These are phyloP conservation scores for Sceloporus undulatus DNA, from an alignment of 2,113 vertebrate species.

Conservation along the genomic window DNA sequence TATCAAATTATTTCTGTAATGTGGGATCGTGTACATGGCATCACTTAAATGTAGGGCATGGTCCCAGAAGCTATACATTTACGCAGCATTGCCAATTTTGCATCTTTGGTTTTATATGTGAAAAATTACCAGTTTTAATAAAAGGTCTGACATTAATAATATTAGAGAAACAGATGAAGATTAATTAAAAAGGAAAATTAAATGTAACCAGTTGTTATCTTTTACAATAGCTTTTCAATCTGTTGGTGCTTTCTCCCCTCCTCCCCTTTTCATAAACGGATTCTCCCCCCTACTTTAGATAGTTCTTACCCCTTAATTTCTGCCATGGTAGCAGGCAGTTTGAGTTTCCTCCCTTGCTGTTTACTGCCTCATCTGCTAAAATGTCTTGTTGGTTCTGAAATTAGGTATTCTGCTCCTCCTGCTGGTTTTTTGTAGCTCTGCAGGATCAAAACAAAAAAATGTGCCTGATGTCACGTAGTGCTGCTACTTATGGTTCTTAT, in stretches of 20 bases:
- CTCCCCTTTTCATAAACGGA: slow-evolving; percentile 36
- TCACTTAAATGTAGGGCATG: neutral
- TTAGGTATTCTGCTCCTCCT: slow-evolving; percentile 69
- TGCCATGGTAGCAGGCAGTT: neutral
- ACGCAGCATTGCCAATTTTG: neutral
- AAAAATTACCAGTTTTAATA: neutral
- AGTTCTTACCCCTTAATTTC: slow-evolving; percentile 8
- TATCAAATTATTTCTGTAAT: neutral
- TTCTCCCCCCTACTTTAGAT: slow-evolving; percentile 34
- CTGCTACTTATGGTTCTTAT: neutral
- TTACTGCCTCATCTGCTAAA: slow-evolving; percentile 68
- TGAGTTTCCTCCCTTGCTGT: slow-evolving; percentile 23
- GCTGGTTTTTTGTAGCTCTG: slow-evolving; percentile 68
- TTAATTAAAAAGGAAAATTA: neutral
- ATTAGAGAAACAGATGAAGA: neutral
- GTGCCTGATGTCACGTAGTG: slow-evolving; percentile 40
- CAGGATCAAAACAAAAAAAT: slow-evolving; percentile 64
- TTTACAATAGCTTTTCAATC: neutral
- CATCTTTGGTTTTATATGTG: too few species aligned
- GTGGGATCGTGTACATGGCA: neutral
- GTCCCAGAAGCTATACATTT: neutral
- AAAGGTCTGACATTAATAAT: neutral
- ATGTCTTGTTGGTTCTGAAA: slow-evolving; percentile 59
- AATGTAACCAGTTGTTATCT: neutral
- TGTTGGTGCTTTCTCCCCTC: neutral